A percentile compares a stretch with the other conserved stretches of the same genome.
Evolutionary conservation across 1,140 invertebrate genomes (phyloP).

Genomic region (Pygmarrhopalites habei): DNA sequence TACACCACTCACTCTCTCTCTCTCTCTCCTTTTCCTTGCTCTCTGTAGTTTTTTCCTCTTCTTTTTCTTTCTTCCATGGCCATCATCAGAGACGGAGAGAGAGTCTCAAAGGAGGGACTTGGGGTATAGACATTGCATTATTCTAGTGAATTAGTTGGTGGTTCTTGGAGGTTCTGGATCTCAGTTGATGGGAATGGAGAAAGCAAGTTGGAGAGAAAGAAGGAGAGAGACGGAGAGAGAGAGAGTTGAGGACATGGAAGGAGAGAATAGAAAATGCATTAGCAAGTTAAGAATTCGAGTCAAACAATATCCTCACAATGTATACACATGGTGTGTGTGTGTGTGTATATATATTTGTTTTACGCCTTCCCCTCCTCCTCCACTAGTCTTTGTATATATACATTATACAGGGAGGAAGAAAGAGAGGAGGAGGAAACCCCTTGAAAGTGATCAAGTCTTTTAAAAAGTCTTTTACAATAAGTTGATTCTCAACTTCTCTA

Average conservation of each 20-base stretch:
- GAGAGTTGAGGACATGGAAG: background rate
- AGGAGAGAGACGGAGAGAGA: background rate
- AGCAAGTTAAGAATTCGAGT: background rate
- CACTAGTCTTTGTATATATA: no score
- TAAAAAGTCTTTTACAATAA: no score
- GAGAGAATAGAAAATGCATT: conserved; percentile 1
- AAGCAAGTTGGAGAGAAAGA: background rate
- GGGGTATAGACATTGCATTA: no score
- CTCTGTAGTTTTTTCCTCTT: background rate
- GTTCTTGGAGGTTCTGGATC: background rate
- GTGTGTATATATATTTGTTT: no score
- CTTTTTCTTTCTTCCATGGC: background rate
- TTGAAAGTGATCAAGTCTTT: no score
- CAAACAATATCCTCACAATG: no score
- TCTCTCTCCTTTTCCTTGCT: background rate
- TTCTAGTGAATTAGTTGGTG: conserved; percentile 1
- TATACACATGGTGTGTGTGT: no score
- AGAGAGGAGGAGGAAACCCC: background rate
- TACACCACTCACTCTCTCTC: background rate
- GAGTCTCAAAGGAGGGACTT: no score
- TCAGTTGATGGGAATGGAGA: background rate
- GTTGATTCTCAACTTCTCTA: no score
- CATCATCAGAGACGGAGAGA: background rate
- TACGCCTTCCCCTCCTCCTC: no score
- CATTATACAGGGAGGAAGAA: background rate